Evolutionary conservation across 2,113 vertebrate genomes (phyloP).

Genomic region (Sceloporus undulatus): DNA sequence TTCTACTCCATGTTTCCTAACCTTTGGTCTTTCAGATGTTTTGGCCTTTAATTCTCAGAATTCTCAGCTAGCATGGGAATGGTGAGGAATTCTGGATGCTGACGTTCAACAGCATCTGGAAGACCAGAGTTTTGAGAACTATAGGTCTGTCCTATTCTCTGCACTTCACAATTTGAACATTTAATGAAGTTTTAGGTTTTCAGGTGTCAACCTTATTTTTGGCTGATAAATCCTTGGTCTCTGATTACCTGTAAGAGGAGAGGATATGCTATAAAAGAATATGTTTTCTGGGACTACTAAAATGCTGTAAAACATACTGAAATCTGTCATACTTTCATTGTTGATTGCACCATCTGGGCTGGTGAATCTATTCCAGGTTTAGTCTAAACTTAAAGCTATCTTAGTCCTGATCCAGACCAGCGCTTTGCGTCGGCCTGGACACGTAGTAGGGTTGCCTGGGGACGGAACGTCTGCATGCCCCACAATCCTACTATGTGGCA

Average conservation of each 20-base stretch:
- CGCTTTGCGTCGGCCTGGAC: no score
- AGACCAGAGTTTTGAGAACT: no score
- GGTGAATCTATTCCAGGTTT: no score
- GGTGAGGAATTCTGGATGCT: no score
- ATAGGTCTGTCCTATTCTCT: not conserved
- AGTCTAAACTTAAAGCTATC: no score
- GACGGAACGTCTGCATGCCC: no score
- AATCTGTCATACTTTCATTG: not conserved
- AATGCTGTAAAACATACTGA: constrained; percentile 10
- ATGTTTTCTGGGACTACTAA: constrained; percentile 27
- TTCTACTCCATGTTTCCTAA: not conserved
- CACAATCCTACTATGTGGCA: no score
- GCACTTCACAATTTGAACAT: not conserved
- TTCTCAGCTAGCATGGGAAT: no score
- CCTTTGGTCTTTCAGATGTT: not conserved
- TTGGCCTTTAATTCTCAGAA: not conserved
- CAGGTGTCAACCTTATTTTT: not conserved
- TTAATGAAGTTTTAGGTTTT: not conserved
- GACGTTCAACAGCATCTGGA: no score
- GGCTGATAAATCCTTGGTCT: not conserved
- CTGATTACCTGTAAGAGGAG: not conserved
- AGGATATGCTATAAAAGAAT: not conserved
- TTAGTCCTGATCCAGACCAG: no score
- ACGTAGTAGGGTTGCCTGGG: no score
- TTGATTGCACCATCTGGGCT: not conserved